Evolutionary conservation across 2,113 vertebrate genomes (phyloP).

Genomic region (Urocitellus parryii): DNA sequence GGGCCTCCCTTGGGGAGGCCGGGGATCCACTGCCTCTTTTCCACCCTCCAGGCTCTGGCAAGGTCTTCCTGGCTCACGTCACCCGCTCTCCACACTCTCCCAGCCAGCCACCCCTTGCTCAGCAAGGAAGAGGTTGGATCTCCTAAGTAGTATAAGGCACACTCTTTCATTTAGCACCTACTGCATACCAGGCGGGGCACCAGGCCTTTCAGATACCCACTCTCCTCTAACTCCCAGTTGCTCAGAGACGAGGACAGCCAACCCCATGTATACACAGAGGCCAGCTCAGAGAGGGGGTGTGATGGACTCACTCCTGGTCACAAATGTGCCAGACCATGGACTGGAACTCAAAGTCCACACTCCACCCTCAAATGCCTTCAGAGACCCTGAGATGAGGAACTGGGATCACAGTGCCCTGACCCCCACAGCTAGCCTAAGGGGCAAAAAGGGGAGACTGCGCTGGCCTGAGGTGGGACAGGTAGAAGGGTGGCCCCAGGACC

Average conservation of each 20-base stretch:
- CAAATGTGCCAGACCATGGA: background rate
- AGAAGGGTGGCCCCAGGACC: background rate
- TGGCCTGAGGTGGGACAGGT: background rate
- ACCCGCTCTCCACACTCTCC: too few relatives aligned
- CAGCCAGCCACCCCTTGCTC: background rate
- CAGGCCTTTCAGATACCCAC: background rate
- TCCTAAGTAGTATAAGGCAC: background rate
- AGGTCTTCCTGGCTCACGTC: background rate
- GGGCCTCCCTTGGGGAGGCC: background rate
- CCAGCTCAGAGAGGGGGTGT: background rate
- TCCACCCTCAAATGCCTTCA: background rate
- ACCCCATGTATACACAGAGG: background rate
- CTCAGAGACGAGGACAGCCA: background rate
- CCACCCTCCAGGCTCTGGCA: background rate
- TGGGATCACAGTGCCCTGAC: background rate
- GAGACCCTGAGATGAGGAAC: background rate
- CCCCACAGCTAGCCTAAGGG: background rate
- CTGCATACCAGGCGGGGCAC: background rate
- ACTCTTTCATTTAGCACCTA: background rate
- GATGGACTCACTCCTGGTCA: background rate
- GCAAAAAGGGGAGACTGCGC: background rate
- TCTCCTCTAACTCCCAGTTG: background rate
- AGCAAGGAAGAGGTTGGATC: background rate
- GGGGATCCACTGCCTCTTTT: background rate
- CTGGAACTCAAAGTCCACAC: background rate